Conservation (phyloP, 2,797 vertebrate genomes). For the Pachyuromys duprasi region DNA sequence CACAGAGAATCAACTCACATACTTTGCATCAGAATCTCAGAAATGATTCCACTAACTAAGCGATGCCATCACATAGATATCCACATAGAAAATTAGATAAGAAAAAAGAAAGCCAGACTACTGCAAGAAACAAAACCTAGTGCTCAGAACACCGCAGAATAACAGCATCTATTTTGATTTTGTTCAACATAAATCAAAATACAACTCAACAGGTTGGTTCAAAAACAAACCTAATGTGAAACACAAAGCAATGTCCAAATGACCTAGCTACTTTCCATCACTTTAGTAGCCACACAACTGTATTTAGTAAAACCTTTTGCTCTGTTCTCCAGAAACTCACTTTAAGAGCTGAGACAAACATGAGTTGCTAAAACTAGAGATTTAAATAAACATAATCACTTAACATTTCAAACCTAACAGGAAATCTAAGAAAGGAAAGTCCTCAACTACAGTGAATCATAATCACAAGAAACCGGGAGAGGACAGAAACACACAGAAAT, state of each 20-base stretch:
- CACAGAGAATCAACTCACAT: slow-evolving; percentile 13
- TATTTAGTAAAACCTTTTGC: slow-evolving; percentile 12
- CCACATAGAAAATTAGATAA: neutral
- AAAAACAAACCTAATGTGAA: neutral
- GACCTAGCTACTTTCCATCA: neutral
- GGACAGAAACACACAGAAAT: neutral
- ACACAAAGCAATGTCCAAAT: neutral
- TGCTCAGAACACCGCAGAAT: neutral
- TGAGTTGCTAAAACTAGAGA: slow-evolving; percentile 9
- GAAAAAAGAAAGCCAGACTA: neutral
- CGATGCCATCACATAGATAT: neutral
- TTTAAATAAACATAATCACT: slow-evolving; percentile 15
- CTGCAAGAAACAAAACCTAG: neutral
- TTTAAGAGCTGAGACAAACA: slow-evolving; percentile 45
- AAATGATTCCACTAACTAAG: slow-evolving; percentile 1
- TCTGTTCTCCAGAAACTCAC: slow-evolving; percentile 8
- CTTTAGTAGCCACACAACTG: neutral
- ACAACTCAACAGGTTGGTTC: slow-evolving; percentile 12
- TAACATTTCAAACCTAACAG: neutral
- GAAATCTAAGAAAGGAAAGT: slow-evolving; percentile 20
- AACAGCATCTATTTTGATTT: neutral
- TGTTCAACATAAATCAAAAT: slow-evolving; percentile 47
- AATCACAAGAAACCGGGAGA: neutral
- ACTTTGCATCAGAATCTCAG: slow-evolving; percentile 10
- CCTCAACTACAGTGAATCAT: slow-evolving; percentile 3